Base-by-base conservation (phyloP, 53 echinoderm and acorn worm species). In the Paelopatides confundens region DNA sequence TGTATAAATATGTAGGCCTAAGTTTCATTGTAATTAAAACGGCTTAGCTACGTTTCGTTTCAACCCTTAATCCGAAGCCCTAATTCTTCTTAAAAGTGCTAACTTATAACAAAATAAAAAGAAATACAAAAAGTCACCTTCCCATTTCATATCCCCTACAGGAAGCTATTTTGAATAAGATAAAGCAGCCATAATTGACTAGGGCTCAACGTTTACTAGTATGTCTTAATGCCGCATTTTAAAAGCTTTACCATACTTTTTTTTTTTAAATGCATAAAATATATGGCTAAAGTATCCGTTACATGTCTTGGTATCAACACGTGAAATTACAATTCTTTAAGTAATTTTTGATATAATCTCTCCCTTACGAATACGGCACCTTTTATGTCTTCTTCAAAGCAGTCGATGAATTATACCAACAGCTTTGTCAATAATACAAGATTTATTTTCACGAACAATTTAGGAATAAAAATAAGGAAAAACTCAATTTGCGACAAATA, bases 401-500 rank as follows among this genome's bases (percentile, higher is more conserved):
- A 21, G 58, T 58, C 15, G 6, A 15, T 3, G 17, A 21, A 18
- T 21, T n/a, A 58, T 23, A 58, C 21, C n/a, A 58, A 58, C 58
- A 58, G 21, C 15, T 3, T 58, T 74, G 39, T 74, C 40, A 46
- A 74, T 74, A 74, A 74, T 21, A 74, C 40, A 40, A 35, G 74
- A 74, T 74, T 74, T 40, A 39, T 74, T 74, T 74, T 39, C 28
- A 39, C 46, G 21, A 74, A 47, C n/a, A 74, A 74, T 74, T 74
- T 11, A 17, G 46, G 26, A 35, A 26, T 33, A 40, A 74, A 74
- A 58, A 58, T 15, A 23, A 58, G n/a, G 35, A 21, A 74, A 74
- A 74, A 74, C 74, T 74, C 74, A 74, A 74, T 74, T 74, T 74
- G 46, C 40, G 74, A 39, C 35, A 46, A 46, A 58, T 58, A 74